Evolutionary conservation across 2,113 vertebrate genomes (phyloP).

Genomic region (Chaetodon auriga): DNA sequence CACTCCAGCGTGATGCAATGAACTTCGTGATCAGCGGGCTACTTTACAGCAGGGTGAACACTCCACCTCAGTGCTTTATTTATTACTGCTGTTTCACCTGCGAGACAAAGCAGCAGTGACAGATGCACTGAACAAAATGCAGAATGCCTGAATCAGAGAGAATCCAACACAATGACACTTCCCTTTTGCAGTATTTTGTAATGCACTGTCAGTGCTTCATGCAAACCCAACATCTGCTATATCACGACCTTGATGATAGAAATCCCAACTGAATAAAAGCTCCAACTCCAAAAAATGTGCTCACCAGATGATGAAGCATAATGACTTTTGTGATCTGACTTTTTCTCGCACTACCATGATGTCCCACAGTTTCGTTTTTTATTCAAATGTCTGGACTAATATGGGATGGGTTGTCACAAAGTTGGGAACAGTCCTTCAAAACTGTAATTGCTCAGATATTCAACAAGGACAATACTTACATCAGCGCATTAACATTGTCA

Average conservation of each 20-base stretch:
- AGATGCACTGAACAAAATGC: constrained; percentile 58
- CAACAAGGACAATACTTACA: background rate
- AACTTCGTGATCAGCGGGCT: constrained; percentile 54
- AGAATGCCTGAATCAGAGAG: constrained; percentile 53
- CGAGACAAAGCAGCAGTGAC: constrained; percentile 63
- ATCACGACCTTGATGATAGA: background rate
- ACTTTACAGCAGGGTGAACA: constrained; percentile 54
- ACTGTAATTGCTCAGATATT: background rate
- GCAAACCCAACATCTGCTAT: constrained; percentile 6
- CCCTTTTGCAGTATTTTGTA: constrained; percentile 10
- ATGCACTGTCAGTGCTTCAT: constrained; percentile 24
- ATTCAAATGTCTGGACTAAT: background rate
- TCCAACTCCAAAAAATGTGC: background rate
- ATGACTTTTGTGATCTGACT: background rate
- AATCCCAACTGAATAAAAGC: background rate
- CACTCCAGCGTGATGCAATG: constrained; percentile 64
- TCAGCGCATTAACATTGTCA: background rate
- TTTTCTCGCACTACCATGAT: background rate
- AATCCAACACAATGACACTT: constrained; percentile 50
- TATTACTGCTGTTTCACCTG: constrained; percentile 59
- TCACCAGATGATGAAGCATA: background rate
- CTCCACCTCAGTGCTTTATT: constrained; percentile 67
- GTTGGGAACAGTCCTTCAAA: background rate
- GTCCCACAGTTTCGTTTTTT: background rate
- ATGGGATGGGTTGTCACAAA: background rate